Evolutionary conservation across 2,888 invertebrate genomes (phyloP).

Genomic region (Xylocampa areola): DNA sequence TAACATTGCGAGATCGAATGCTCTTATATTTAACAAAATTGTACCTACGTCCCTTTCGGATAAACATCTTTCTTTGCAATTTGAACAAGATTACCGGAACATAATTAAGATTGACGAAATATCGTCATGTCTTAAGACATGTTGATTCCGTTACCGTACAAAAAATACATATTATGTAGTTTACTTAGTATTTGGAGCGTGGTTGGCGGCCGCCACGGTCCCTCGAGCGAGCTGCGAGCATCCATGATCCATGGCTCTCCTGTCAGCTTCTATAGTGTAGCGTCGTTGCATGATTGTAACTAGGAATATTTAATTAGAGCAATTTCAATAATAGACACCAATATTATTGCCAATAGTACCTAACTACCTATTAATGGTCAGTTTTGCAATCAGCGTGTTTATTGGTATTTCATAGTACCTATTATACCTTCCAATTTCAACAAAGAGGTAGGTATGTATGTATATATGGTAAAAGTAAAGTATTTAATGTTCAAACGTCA

Average conservation of each 20-base stretch:
- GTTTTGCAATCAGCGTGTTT: slow-evolving; percentile 3
- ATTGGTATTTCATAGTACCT: not conserved
- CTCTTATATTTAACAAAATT: not conserved
- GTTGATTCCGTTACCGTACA: slow-evolving; percentile 19
- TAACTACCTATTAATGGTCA: not conserved
- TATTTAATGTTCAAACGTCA: not conserved
- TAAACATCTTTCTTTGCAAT: not conserved
- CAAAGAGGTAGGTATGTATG: not conserved
- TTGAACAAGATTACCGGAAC: slow-evolving; percentile 18
- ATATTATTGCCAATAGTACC: not conserved
- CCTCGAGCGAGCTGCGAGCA: not conserved
- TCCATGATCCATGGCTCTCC: slow-evolving; percentile 6
- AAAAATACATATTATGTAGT: slow-evolving; percentile 27
- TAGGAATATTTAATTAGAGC: slow-evolving; percentile 1
- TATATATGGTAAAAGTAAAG: not conserved
- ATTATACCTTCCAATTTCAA: not conserved
- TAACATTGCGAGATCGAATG: not conserved
- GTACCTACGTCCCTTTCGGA: not conserved
- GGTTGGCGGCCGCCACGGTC: slow-evolving; percentile 27
- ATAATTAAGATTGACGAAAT: slow-evolving; percentile 19
- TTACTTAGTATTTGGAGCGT: slow-evolving; percentile 47
- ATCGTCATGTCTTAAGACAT: slow-evolving; percentile 1
- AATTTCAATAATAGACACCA: not conserved
- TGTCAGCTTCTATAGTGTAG: not conserved
- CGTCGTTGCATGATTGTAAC: too few relatives aligned